Conservation (phyloP, 2,888 invertebrate species). For the Spodoptera picta region DNA sequence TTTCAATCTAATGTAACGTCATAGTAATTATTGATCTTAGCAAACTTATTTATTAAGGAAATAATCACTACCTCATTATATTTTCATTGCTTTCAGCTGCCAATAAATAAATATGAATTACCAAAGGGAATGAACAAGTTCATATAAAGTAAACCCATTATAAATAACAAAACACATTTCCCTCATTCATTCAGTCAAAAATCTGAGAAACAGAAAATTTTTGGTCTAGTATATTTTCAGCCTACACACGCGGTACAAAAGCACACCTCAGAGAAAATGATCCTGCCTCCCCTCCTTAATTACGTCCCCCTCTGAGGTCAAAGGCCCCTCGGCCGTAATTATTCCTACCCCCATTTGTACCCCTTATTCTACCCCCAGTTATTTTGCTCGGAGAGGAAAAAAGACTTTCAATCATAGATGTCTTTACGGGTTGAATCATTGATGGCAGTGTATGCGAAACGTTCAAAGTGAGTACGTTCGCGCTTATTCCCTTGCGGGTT, state of each 20-base stretch:
- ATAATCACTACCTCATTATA: too few relatives aligned
- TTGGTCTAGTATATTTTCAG: conserved; percentile 31
- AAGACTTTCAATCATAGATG: conserved; percentile 69
- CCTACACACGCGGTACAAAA: conserved; percentile 49
- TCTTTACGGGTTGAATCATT: conserved; percentile 49
- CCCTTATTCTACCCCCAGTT: conserved; percentile 54
- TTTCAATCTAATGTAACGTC: too few relatives aligned
- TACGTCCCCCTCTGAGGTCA: conserved; percentile 64
- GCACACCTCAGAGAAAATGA: conserved; percentile 65
- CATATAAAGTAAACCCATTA: neutral
- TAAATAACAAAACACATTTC: neutral
- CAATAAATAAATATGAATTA: too few relatives aligned
- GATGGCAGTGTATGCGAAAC: conserved; percentile 36
- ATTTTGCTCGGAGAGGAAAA: conserved; percentile 52
- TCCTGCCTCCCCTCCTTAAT: conserved; percentile 69
- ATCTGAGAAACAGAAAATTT: conserved; percentile 10
- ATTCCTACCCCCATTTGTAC: conserved; percentile 65
- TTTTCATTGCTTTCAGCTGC: too few relatives aligned
- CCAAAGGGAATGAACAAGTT: neutral
- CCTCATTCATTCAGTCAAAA: neutral
- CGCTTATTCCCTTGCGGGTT: conserved; percentile 7
- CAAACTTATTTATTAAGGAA: too few relatives aligned
- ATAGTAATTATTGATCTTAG: too few relatives aligned
- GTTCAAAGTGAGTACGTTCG: conserved; percentile 19
- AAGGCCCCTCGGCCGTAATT: conserved; percentile 70